Percentiles rank a stretch among this genome's conserved stretches.
Conservation (phyloP, 2,113 vertebrate genomes). For the Malurus melanocephalus region DNA sequence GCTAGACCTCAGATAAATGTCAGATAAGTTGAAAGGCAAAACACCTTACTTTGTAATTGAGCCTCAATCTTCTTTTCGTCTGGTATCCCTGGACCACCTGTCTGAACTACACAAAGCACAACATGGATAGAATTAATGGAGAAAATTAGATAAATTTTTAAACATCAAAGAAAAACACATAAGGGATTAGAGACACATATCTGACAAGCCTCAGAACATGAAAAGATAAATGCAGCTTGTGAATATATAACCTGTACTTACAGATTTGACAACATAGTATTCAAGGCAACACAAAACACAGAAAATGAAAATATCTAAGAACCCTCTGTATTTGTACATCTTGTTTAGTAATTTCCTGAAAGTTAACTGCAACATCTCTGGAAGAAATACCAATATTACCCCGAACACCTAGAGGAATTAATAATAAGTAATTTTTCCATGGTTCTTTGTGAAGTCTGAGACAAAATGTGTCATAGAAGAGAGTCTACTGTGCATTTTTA, state of each 20-base stretch:
- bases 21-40: background rate
- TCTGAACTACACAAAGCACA: constrained; percentile 73
- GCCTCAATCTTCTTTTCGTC: constrained; percentile 70
- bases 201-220: background rate
- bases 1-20: background rate
- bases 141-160: background rate
- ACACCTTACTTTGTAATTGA: constrained; percentile 75
- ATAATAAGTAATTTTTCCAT: background rate
- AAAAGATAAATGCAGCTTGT: background rate
- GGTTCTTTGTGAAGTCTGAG: background rate
- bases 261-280: background rate
- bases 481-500: background rate
- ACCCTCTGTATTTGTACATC: background rate
- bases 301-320: background rate
- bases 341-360: background rate
- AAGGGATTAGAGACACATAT: background rate
- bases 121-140: constrained; percentile 3
- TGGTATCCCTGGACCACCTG: constrained; percentile 67
- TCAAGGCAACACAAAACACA: background rate
- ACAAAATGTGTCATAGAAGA: background rate
- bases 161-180: background rate
- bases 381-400: background rate
- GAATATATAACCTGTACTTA: background rate
- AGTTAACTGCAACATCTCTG: background rate
- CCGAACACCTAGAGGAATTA: background rate